Evolutionary conservation across 2,113 vertebrate species (phyloP), one percentile per base, ranked within the genome.

Genomic region (Tyto alba): DNA sequence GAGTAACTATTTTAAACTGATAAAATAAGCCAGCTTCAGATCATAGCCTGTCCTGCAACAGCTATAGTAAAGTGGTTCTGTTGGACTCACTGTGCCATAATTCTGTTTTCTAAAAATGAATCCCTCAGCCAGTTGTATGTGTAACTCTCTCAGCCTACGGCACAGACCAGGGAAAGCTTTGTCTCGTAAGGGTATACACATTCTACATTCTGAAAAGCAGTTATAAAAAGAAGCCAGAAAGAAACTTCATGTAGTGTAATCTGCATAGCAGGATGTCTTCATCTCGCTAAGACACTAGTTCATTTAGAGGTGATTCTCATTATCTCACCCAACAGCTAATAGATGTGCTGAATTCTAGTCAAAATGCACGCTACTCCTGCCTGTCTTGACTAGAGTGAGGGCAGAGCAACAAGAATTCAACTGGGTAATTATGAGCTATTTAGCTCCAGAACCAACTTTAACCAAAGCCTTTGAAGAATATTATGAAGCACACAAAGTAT

Each of bases 21-120:
- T 53, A 30, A 9, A 1, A 17, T 7, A 74, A 53, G 25, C 19
- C 50, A 53, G 26, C 17, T 84, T 52, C 73, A 82, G 85, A 9
- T 23, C 34, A 17, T 1, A 8, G 5, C 13, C n/a, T 18, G 16
- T 10, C 7, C 26, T 19, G 17, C 16, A 50, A 22, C 27, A 74
- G 20, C 47, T 30, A 0, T 0, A 34, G 74, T 0, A 45, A 15
- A 10, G n/a, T 0, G 56, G 26, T 17, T 74, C 47, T n/a, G 47
- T 2, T 23, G 21, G 36, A 30, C 47, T n/a, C 3, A 0, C 43
- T 32, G 16, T 14, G 52, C 13, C 56, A 27, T 43, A 27, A 6
- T 5, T 53, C n/a, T 53, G 45, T 5, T 62, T 67, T 14, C 27
- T 27, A 52, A 25, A 21, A 21, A 7, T 13, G 5, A 50, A 25